These are phyloP conservation scores for Cydia pomonella DNA, from an alignment of 1,140 invertebrate genomes.

Conservation along the genomic window DNA sequence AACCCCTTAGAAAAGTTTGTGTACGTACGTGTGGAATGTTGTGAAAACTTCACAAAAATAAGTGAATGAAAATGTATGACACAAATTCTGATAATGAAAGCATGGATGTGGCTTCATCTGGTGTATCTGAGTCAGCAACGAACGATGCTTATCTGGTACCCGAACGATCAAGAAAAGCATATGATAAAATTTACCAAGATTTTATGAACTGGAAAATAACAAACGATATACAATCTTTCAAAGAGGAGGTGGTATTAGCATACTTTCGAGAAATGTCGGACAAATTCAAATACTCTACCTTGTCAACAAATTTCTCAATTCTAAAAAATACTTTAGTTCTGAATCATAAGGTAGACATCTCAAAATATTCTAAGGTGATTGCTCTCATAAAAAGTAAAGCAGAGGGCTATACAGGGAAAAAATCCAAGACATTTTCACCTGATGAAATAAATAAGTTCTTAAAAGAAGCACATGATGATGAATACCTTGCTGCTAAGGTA, in stretches of 20 bases:
- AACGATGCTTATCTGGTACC: neutral
- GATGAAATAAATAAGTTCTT: neutral
- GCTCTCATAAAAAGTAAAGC: constrained; percentile 2
- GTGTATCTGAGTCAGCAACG: neutral
- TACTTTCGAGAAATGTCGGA: neutral
- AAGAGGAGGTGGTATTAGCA: neutral
- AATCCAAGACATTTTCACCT: constrained; percentile 11
- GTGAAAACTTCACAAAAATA: neutral
- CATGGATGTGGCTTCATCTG: neutral
- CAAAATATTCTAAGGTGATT: constrained; percentile 11
- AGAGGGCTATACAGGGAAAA: constrained; percentile 5
- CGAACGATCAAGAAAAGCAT: neutral
- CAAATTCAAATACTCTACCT: neutral
- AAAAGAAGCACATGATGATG: neutral
- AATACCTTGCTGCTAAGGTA: constrained; percentile 4
- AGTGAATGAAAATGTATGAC: neutral
- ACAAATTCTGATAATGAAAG: constrained; percentile 1
- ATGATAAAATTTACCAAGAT: neutral
- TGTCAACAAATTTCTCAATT: neutral
- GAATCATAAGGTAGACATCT: neutral
- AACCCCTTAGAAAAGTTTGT: neutral
- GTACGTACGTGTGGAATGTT: neutral
- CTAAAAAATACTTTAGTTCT: neutral
- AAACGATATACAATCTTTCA: neutral
- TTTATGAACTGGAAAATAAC: constrained; percentile 14